These are phyloP conservation scores for Tortricodes alternella DNA, from an alignment of 2,888 invertebrate species.

Conservation along the genomic window DNA sequence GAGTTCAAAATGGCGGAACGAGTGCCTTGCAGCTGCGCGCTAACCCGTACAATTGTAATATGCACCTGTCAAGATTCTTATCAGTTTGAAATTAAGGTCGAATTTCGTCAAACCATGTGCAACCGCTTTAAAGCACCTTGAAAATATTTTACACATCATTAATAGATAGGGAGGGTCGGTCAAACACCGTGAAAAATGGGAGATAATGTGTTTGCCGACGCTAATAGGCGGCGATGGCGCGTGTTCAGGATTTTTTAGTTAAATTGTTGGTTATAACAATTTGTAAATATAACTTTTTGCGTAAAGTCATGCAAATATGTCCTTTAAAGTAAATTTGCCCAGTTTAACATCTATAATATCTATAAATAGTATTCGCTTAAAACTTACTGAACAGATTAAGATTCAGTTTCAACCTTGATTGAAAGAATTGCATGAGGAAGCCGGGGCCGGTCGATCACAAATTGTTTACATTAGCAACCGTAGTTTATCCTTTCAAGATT, in stretches of 20 bases:
- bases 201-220: conserved; percentile 54
- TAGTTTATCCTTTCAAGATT: too few species aligned
- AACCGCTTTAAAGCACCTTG: conserved; percentile 40
- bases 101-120: neutral
- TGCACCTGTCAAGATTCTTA: neutral
- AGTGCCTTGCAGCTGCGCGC: conserved; percentile 23
- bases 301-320: too few species aligned
- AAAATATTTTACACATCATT: conserved; percentile 71
- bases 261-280: too few species aligned
- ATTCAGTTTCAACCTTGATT: too few species aligned
- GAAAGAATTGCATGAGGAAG: too few species aligned
- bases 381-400: too few species aligned
- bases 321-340: too few species aligned
- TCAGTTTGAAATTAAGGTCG: neutral
- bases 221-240: conserved; percentile 30
- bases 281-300: too few species aligned
- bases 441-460: too few species aligned
- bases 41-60: neutral
- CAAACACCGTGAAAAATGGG: conserved; percentile 70
- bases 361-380: too few species aligned
- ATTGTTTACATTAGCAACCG: too few species aligned
- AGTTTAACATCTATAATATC: too few species aligned
- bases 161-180: conserved; percentile 55
- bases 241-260: conserved; percentile 17
- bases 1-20: conserved; percentile 19